Evolutionary conservation across 2,113 vertebrate species (phyloP).

Genomic region (Proteles cristata): DNA sequence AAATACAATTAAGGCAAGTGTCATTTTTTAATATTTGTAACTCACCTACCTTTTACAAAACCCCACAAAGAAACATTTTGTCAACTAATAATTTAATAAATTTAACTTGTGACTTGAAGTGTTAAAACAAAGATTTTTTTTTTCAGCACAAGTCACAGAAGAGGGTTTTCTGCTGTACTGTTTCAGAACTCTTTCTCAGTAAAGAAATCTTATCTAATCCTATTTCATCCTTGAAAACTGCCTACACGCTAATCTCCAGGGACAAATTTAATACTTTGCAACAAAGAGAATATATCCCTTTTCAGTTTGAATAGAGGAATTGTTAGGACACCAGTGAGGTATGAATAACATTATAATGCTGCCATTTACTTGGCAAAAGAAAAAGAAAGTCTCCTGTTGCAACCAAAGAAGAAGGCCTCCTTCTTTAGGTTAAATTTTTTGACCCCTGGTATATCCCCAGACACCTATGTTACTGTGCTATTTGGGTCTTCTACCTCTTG

Average conservation of each 20-base stretch:
- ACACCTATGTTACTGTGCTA: slow-evolving; percentile 88
- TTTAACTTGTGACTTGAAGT: slow-evolving; percentile 80
- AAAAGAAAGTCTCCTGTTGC: slow-evolving; percentile 86
- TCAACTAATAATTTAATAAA: slow-evolving; percentile 83
- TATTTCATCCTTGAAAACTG: slow-evolving; percentile 90
- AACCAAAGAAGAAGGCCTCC: slow-evolving; percentile 84
- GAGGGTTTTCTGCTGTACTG: slow-evolving; percentile 82
- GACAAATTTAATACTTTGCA: slow-evolving; percentile 94
- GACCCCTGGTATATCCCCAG: slow-evolving; percentile 88
- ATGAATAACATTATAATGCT: slow-evolving; percentile 90
- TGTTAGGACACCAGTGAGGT: slow-evolving; percentile 89
- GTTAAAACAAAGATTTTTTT: slow-evolving; percentile 85
- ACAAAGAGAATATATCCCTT: slow-evolving; percentile 91
- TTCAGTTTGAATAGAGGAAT: slow-evolving; percentile 89
- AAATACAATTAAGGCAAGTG: slow-evolving; percentile 73
- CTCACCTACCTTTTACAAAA: slow-evolving; percentile 73
- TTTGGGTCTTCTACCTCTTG: slow-evolving; percentile 88
- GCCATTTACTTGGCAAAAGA: slow-evolving; percentile 86
- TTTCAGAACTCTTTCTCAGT: slow-evolving; percentile 85
- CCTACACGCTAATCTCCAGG: slow-evolving; percentile 88
- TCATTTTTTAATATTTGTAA: slow-evolving; percentile 65
- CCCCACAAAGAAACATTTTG: slow-evolving; percentile 80
- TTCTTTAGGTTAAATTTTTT: slow-evolving; percentile 91
- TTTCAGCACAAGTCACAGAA: slow-evolving; percentile 80
- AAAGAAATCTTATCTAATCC: slow-evolving; percentile 91